Conservation (phyloP, 2,113 vertebrate genomes). For the Orthonyx spaldingii region DNA sequence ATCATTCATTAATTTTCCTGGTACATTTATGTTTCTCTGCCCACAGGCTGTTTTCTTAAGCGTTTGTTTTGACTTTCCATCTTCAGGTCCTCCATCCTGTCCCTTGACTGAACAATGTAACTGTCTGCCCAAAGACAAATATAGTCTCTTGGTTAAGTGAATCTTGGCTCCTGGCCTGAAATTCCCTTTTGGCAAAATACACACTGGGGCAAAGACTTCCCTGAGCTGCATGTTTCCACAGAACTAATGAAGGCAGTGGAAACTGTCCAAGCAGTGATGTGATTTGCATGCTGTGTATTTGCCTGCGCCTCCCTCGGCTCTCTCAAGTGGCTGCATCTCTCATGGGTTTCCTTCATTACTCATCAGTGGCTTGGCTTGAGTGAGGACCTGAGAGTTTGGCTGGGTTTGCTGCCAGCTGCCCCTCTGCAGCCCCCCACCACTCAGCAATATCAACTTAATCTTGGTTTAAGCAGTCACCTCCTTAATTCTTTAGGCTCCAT, state of each 20-base stretch:
- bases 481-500: not conserved
- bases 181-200: constrained; percentile 8
- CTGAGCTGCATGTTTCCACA: not conserved
- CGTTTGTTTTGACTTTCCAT: constrained; percentile 18
- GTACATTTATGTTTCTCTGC: not conserved
- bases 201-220: not conserved
- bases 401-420: not conserved
- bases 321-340: not conserved
- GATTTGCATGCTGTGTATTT: not conserved
- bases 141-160: constrained; percentile 26
- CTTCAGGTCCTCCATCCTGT: constrained; percentile 39
- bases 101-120: constrained; percentile 1
- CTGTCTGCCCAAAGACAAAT: constrained; percentile 49
- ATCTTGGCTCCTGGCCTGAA: constrained; percentile 29
- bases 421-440: not conserved
- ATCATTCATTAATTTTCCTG: not conserved
- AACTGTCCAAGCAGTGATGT: not conserved
- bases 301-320: not conserved
- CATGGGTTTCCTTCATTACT: not conserved
- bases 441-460: not conserved
- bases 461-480: not conserved
- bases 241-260: not conserved
- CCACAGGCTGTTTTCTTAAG: constrained; percentile 32
- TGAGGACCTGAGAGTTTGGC: not conserved
- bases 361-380: not conserved